Evolutionary conservation across 2,113 vertebrate species (phyloP).

Genomic region (Hypomesus transpacificus): DNA sequence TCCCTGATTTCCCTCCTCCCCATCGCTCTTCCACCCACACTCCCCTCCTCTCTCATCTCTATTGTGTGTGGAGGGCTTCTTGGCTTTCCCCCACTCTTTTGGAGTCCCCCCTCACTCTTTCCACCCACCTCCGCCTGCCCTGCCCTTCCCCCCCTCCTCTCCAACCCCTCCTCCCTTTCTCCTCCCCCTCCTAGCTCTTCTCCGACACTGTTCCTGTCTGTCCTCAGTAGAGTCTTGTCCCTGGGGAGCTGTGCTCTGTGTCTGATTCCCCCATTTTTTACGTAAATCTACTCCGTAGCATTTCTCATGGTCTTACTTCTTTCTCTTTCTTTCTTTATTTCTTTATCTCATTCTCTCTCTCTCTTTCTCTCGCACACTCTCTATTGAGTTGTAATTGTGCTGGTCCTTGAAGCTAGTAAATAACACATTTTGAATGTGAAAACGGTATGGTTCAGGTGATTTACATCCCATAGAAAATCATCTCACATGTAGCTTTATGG

Average conservation of each 20-base stretch:
- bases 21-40: not conserved
- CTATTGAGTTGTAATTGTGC: no score
- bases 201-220: not conserved
- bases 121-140: not conserved
- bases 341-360: not conserved
- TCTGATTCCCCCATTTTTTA: not conserved
- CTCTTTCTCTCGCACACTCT: not conserved
- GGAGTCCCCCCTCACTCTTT: not conserved
- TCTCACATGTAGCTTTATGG: no score
- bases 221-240: not conserved
- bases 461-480: no score
- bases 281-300: not conserved
- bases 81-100: not conserved
- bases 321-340: not conserved
- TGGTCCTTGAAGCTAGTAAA: no score
- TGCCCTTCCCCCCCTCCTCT: not conserved
- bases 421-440: no score
- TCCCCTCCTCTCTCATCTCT: not conserved
- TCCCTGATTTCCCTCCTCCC: constrained; percentile 37
- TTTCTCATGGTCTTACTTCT: constrained; percentile 2
- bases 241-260: not conserved
- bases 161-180: not conserved
- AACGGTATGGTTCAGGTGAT: no score
- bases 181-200: not conserved
- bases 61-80: not conserved